These are phyloP conservation scores for Epizoanthus stellaris DNA, from an alignment of 92 coral and sea anemone species.

Conservation along the genomic window DNA sequence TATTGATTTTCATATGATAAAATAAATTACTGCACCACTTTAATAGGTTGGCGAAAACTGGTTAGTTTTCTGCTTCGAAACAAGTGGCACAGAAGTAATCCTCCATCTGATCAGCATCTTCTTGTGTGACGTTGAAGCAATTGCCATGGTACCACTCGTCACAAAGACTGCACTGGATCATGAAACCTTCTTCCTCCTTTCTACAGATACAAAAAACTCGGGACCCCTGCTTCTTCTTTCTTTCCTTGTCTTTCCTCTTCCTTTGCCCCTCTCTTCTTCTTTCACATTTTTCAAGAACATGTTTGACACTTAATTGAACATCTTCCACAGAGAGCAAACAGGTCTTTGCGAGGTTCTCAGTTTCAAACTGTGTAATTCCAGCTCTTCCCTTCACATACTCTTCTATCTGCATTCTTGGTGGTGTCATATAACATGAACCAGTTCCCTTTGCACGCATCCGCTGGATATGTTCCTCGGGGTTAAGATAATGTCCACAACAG, in stretches of 20 bases:
- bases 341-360: slow-evolving; percentile 24
- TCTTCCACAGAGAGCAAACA: slow-evolving; percentile 41
- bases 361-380: slow-evolving; percentile 5
- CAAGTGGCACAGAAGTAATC: slow-evolving; percentile 22
- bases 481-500: slow-evolving; percentile 56
- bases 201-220: slow-evolving; percentile 37
- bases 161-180: slow-evolving; percentile 20
- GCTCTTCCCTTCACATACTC: slow-evolving; percentile 15
- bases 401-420: slow-evolving; percentile 36
- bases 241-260: slow-evolving; percentile 3
- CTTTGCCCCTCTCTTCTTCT: slow-evolving; percentile 21
- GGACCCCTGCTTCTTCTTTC: not conserved
- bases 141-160: slow-evolving; percentile 31
- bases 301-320: slow-evolving; percentile 32
- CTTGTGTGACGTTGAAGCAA: slow-evolving; percentile 22
- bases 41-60: too few species aligned
- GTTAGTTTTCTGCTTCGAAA: slow-evolving; percentile 12
- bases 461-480: slow-evolving; percentile 39
- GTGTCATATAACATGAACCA: slow-evolving; percentile 21
- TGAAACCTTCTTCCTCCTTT: slow-evolving; percentile 33
- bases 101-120: slow-evolving; percentile 23
- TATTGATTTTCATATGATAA: too few species aligned
- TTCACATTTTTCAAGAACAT: slow-evolving; percentile 9
- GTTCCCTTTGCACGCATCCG: slow-evolving; percentile 32
- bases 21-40: too few species aligned